Evolutionary conservation across 2,113 vertebrate genomes (phyloP), one percentile per base, ranked within the genome.

Genomic region (Brachyistius frenatus): DNA sequence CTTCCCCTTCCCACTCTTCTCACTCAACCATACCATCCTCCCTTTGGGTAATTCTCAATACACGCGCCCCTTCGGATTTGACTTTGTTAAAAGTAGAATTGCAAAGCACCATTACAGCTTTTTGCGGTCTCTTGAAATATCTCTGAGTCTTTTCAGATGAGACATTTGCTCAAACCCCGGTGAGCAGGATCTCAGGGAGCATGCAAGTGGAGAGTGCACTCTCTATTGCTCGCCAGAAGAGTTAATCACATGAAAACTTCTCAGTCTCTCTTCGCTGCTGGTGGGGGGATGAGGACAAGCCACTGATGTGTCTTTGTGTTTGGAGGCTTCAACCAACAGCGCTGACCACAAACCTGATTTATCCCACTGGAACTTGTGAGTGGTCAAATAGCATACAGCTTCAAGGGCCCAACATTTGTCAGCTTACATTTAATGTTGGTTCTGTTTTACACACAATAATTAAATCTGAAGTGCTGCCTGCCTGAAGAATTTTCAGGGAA

Each of bases 131-230:
- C 68, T 86, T 86, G 65, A 89, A 80, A 85, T 83, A 81, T 52
- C 71, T 82, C 78, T 84, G 77, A 87, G 84, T 92, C 84, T 82
- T 88, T 90, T 92, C 76, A 90, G 79, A 88, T 82, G 84, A 90
- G 81, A 83, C 78, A 74, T 88, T 86, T 86, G 57, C 71, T 55
- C 61, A 81, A 72, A 82, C 73, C 58, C 57, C 11, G 5, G 49
- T 13, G 49, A 86, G 76, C 64, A 86, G 47, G 78, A 89, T 90
- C 82, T 87, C 54, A 3, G 86, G 46, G 74, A 82, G 75, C 32
- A 31, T 76, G 73, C 30, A 2, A 81, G 72, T 62, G 56, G 68
- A 81, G 81, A 76, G 69, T 49, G 73, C 66, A 68, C 80, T 61
- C 60, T 56, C 74, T 66, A 7, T 49, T 64, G 80, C 79, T 83